These are phyloP conservation scores for Bombyx mori DNA, from an alignment of 1,140 invertebrate species.

Conservation along the genomic window ASM3026992v2 NC_085107.1:6118501-6119000, in stretches of 20 bases:
- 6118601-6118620: neutral
- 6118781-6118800: too few relatives aligned
- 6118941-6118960: slow-evolving; percentile 90
- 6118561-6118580: too few relatives aligned
- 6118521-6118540: neutral
- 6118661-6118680: slow-evolving; percentile 80
- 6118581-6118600: neutral
- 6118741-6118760: neutral
- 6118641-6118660: slow-evolving; percentile 87
- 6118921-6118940: slow-evolving; percentile 77
- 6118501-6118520: neutral
- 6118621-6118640: slow-evolving; percentile 79
- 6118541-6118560: neutral
- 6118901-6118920: slow-evolving; percentile 80
- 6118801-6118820: neutral
- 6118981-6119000: slow-evolving; percentile 84
- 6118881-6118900: slow-evolving; percentile 81
- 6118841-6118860: slow-evolving; percentile 91
- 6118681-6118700: slow-evolving; percentile 80
- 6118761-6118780: too few relatives aligned
- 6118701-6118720: slow-evolving; percentile 87
- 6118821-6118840: slow-evolving; percentile 78
- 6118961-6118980: slow-evolving; percentile 86
- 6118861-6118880: slow-evolving; percentile 81
- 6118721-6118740: slow-evolving; percentile 85